Percentiles rank a stretch among this genome's conserved stretches.
Conservation (phyloP, 1,140 invertebrate genomes). For the Drosophila bocki region DNA sequence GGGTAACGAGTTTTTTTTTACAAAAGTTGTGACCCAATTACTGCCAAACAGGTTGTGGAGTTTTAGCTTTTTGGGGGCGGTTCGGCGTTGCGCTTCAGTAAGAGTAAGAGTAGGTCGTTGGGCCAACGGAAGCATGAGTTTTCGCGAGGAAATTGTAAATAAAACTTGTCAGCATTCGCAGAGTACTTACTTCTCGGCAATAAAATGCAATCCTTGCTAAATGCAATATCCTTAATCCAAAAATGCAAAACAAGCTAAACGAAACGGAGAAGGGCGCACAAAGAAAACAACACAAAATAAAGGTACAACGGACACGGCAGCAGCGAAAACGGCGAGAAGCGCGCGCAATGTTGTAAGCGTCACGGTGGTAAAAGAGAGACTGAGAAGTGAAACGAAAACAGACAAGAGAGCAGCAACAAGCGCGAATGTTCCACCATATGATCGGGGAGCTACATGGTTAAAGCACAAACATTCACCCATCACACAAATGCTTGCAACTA, state of each 20-base stretch:
- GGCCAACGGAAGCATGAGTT: constrained; percentile 15
- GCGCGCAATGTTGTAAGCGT: constrained; percentile 70
- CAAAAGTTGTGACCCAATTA: constrained; percentile 64
- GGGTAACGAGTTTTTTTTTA: constrained; percentile 58
- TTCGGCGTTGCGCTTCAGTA: constrained; percentile 3
- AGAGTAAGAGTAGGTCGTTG: constrained; percentile 37
- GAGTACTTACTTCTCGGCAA: constrained; percentile 29
- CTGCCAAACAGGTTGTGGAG: constrained; percentile 60
- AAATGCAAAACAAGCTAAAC: constrained; percentile 41
- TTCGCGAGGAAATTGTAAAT: constrained; percentile 7
- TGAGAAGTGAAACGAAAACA: constrained; percentile 35
- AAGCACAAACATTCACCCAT: constrained; percentile 1
- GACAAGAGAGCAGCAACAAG: constrained; percentile 19
- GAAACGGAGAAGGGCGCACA: constrained; percentile 35
- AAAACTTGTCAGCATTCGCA: background rate
- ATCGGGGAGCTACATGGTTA: constrained; percentile 34
- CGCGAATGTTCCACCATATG: constrained; percentile 56
- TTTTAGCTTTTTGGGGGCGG: constrained; percentile 11
- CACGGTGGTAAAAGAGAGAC: constrained; percentile 59
- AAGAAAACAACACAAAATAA: constrained; percentile 46
- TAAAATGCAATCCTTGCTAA: constrained; percentile 6
- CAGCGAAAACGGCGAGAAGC: constrained; percentile 25
- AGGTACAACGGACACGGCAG: constrained; percentile 26
- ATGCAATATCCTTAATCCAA: constrained; percentile 35
- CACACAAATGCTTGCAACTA: background rate